Conservation (phyloP, 2,888 invertebrate species). For the Drosophila stalkeri region DNA sequence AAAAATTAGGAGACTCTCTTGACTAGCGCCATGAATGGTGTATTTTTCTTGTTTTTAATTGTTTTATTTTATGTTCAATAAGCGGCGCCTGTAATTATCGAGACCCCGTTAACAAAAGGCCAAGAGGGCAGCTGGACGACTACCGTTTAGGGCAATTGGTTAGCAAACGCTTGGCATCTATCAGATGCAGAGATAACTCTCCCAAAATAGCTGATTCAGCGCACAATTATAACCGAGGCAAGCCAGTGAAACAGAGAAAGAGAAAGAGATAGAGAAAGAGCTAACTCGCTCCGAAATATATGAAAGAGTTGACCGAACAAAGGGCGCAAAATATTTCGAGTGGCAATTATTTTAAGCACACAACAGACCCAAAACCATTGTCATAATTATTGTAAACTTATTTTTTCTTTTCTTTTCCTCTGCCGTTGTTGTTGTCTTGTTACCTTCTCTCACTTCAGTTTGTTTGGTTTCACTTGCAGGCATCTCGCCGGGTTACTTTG, state of each 20-base stretch:
- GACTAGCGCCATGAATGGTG: constrained; percentile 65
- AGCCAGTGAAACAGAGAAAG: not conserved
- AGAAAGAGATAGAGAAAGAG: constrained; percentile 9
- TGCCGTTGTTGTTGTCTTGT: constrained; percentile 18
- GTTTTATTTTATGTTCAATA: constrained; percentile 57
- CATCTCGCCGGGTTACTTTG: constrained; percentile 85
- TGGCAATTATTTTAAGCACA: constrained; percentile 78
- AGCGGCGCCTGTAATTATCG: constrained; percentile 79
- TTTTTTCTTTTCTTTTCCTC: constrained; percentile 11
- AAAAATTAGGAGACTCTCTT: constrained; percentile 21
- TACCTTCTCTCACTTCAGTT: constrained; percentile 30
- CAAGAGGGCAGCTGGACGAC: constrained; percentile 68
- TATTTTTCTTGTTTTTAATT: constrained; percentile 41
- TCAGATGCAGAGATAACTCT: constrained; percentile 56
- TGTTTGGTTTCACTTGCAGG: constrained; percentile 78
- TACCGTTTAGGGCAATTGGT: constrained; percentile 80
- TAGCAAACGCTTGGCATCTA: constrained; percentile 55
- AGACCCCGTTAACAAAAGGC: constrained; percentile 52
- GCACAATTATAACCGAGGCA: constrained; percentile 71
- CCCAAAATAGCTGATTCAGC: constrained; percentile 82
- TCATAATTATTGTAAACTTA: constrained; percentile 59
- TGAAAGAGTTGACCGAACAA: constrained; percentile 71
- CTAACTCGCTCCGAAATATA: constrained; percentile 17
- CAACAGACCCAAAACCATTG: constrained; percentile 60
- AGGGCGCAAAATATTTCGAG: constrained; percentile 75